phyloP scores from a whole-genome alignment of 2,113 vertebrate species.

The Hippocampus guttulatus region DNA sequence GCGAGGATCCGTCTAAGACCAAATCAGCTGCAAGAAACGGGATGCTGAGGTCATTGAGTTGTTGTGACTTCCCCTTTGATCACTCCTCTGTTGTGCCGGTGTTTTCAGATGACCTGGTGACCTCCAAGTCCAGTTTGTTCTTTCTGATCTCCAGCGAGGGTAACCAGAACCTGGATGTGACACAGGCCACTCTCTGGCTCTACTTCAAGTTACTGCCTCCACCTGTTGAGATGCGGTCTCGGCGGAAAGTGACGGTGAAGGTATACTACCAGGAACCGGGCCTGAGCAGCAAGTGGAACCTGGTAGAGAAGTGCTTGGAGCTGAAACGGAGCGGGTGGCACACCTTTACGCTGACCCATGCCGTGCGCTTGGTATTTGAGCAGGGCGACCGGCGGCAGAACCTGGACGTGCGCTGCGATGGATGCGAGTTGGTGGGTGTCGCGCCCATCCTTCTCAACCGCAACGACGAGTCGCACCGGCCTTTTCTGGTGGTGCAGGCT shows the following conservation, averaged over 20 bases:
- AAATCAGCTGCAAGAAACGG: not conserved
- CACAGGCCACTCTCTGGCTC: constrained; percentile 92
- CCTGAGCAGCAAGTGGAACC: constrained; percentile 80
- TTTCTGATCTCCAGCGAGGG: constrained; percentile 95
- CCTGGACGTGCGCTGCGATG: constrained; percentile 91
- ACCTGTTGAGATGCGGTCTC: constrained; percentile 76
- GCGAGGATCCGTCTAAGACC: not conserved
- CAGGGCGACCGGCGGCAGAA: constrained; percentile 87
- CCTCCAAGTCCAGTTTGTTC: constrained; percentile 90
- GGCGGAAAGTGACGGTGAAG: constrained; percentile 87
- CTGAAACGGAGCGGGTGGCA: constrained; percentile 95
- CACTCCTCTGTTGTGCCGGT: not conserved
- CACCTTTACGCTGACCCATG: constrained; percentile 86
- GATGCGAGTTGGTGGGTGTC: constrained; percentile 82
- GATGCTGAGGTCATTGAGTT: not conserved
- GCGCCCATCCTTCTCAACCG: constrained; percentile 80
- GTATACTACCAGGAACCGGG: constrained; percentile 90
- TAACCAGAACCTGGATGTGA: constrained; percentile 89
- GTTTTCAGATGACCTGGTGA: constrained; percentile 83
- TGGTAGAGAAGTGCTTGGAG: constrained; percentile 92
- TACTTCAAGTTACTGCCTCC: constrained; percentile 88
- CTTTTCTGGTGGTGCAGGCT: constrained; percentile 91
- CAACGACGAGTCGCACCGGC: constrained; percentile 86
- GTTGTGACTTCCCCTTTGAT: not conserved
- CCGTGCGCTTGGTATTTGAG: constrained; percentile 84